Conservation (phyloP, 2,797 vertebrate genomes). For the Menidia menidia region DNA sequence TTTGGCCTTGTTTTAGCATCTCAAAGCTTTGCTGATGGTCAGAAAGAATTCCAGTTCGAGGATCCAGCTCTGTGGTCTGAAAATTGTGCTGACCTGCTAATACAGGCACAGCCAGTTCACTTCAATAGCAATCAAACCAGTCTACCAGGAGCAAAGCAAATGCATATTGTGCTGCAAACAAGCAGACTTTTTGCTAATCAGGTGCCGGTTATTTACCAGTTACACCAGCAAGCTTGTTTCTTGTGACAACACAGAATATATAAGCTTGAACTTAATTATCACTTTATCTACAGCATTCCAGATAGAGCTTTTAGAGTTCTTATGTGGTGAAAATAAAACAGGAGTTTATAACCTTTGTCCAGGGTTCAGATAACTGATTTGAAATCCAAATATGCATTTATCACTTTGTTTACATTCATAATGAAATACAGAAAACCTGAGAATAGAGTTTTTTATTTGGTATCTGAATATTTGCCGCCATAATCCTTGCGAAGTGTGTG, state of each 20-base stretch:
- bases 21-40: too few species aligned
- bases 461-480: too few species aligned
- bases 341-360: not conserved
- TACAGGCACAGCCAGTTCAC: not conserved
- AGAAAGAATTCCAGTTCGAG: not conserved
- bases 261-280: too few species aligned
- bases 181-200: not conserved
- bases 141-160: not conserved
- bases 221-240: too few species aligned
- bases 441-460: too few species aligned
- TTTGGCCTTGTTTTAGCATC: too few species aligned
- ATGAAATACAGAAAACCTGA: not conserved
- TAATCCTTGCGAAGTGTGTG: too few species aligned
- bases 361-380: not conserved
- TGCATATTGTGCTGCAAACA: not conserved
- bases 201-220: too few species aligned
- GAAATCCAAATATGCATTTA: not conserved
- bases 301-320: too few species aligned
- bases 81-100: not conserved
- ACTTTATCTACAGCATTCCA: too few species aligned
- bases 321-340: not conserved
- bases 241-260: too few species aligned
- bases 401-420: not conserved
- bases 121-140: not conserved
- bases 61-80: not conserved